Evolutionary conservation across 1,140 invertebrate genomes (phyloP), one percentile per base, ranked within the genome.

Genomic region (Drosophila malerkotliana): DNA sequence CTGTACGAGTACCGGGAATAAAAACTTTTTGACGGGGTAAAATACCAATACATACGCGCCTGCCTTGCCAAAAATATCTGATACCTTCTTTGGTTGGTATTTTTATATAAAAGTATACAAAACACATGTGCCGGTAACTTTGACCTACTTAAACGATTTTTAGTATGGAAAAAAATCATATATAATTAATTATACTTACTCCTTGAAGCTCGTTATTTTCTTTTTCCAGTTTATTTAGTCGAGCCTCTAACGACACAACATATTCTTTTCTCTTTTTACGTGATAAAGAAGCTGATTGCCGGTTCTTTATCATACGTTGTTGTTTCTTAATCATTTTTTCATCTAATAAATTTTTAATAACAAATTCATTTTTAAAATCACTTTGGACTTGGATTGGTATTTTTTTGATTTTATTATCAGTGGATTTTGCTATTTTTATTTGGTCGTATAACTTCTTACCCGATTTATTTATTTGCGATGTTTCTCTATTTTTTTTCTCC

Each of bases 211-310:
- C 93, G 10, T 93, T 92, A 91, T 98, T 97, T 92, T 97, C 96
- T 58, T 94, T 93, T 66, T 95, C 93, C 14, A 97, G 94, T 39
- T 95, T 94, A 30, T 94, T 92, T 28, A 98, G 92, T 84, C 95
- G 93, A 48, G 93, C 93, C 89, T 98, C 97, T 54, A 98, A 92
- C 0, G 94, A 94, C 34, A 94, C 94, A 8, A 98, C 94, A 90
- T 98, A 98, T 91, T 98, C 97, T 90, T 98, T 98, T 83, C 98
- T 98, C 91, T 97, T 97, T 91, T 98, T 97, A 15, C 97, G 93
- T 0, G 97, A 98, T 51, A 98, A 93, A 91, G 96, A 97, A 8
- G 97, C 97, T 0, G 97, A 98, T 92, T 98, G 97, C 18, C 96
- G 91, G 92, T 96, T 98, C 93, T 97, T 98, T 41, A 98, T 98